Evolutionary conservation across 1,140 invertebrate genomes (phyloP).

Genomic region (Apocrypta bakeri): DNA sequence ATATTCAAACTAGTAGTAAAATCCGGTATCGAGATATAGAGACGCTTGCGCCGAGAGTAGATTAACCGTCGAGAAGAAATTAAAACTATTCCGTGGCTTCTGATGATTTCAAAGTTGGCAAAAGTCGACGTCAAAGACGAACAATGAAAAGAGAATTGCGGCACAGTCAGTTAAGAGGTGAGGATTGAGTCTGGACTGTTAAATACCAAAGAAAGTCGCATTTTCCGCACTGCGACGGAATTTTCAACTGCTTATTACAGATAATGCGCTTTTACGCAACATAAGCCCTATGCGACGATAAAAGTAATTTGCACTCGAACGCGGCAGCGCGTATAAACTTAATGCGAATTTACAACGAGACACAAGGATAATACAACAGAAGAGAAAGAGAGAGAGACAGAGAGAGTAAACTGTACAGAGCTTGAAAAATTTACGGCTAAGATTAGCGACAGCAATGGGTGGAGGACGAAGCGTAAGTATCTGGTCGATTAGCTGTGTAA

Average conservation of each 20-base stretch:
- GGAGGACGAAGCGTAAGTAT: no score
- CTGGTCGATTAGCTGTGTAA: no score
- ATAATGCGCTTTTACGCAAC: background rate
- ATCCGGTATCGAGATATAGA: background rate
- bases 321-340: no score
- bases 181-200: background rate
- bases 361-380: no score
- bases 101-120: background rate
- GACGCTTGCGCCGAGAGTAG: background rate
- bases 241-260: background rate
- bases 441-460: background rate
- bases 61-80: slow-evolving; percentile 6
- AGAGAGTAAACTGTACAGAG: background rate
- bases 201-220: background rate
- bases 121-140: background rate
- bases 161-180: background rate
- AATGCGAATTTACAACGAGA: background rate
- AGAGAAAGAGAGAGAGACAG: no score
- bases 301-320: background rate
- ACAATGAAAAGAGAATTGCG: background rate
- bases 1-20: slow-evolving; percentile 15
- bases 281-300: background rate
- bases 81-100: slow-evolving; percentile 21
- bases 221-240: background rate
- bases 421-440: background rate